phyloP scores from a whole-genome alignment of 2,113 vertebrate species.

The Ictalurus furcatus region DNA sequence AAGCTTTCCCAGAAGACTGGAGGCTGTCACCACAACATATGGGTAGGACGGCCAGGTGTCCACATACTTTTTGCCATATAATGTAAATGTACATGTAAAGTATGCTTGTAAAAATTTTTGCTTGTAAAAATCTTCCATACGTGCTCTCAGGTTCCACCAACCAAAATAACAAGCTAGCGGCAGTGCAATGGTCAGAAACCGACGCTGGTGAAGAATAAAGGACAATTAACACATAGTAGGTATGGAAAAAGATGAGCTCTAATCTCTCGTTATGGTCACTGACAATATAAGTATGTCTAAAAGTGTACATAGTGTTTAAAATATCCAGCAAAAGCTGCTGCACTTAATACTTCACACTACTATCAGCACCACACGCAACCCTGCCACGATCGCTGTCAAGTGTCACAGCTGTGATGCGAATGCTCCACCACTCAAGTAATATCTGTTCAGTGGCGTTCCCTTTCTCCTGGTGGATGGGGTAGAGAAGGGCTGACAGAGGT shows the following conservation, averaged over 20 bases:
- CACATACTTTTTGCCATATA: neutral
- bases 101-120: neutral
- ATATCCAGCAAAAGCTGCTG: neutral
- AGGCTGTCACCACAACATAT: neutral
- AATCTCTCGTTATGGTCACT: neutral
- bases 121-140: neutral
- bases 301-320: neutral
- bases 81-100: neutral
- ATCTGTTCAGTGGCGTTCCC: neutral
- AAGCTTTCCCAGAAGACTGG: neutral
- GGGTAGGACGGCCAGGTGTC: neutral
- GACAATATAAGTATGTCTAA: neutral
- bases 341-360: neutral
- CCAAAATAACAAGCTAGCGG: neutral
- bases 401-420: neutral
- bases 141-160: neutral
- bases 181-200: neutral
- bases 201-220: neutral
- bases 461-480: neutral
- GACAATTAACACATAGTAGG: neutral
- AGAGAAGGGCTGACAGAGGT: neutral
- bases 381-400: neutral
- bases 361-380: neutral
- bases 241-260: neutral
- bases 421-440: neutral